These are phyloP conservation scores for Thinocorus orbignyianus DNA, from an alignment of 2,113 vertebrate genomes.

Conservation along the genomic window DNA sequence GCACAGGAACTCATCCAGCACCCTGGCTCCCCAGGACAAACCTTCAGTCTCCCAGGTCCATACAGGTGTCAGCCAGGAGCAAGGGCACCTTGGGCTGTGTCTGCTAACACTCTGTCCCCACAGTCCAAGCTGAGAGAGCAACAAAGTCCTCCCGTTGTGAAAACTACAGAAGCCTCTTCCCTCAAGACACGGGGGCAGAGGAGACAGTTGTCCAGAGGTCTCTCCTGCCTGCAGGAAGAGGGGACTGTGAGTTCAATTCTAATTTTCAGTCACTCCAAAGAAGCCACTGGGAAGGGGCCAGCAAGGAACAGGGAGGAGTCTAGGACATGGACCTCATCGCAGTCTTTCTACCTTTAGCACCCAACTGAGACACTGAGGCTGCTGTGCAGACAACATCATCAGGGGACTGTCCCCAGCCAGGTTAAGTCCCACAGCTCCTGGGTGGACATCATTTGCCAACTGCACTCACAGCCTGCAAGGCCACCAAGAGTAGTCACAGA, in stretches of 20 bases:
- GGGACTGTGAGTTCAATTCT: neutral
- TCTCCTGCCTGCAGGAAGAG: neutral
- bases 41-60: neutral
- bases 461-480: neutral
- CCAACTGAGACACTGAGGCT: neutral
- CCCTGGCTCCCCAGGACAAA: neutral
- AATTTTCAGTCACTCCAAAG: neutral
- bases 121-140: neutral
- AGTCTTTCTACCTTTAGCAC: neutral
- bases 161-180: neutral
- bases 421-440: neutral
- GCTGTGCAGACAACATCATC: neutral
- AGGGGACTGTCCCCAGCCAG: neutral
- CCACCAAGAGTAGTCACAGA: neutral
- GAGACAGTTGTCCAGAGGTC: neutral
- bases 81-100: neutral
- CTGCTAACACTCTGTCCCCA: neutral
- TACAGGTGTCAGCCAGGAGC: neutral
- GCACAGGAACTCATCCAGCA: neutral
- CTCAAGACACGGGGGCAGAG: neutral
- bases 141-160: neutral
- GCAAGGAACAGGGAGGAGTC: neutral
- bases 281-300: neutral
- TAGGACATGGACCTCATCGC: fast-evolving
- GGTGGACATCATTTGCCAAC: neutral